These are phyloP conservation scores for Ambastaia sidthimunki DNA, from an alignment of 2,797 vertebrate genomes.

Conservation along the genomic window DNA sequence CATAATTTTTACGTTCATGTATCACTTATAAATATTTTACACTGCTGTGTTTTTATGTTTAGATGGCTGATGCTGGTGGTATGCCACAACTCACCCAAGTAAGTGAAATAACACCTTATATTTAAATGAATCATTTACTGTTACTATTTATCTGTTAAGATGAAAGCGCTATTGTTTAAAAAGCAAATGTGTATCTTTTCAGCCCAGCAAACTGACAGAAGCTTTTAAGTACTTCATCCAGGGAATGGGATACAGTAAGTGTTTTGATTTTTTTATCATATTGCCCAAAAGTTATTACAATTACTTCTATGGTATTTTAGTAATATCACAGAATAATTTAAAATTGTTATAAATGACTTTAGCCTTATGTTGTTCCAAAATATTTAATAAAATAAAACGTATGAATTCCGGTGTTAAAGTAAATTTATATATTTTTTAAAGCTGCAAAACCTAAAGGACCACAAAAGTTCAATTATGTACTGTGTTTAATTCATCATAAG, in stretches of 20 bases:
- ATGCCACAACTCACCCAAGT: slow-evolving; percentile 93
- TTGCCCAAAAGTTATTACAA: too few species aligned
- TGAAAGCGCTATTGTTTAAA: background rate
- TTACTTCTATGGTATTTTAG: too few species aligned
- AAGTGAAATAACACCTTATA: slow-evolving; percentile 29
- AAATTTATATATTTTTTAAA: too few species aligned
- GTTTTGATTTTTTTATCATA: background rate
- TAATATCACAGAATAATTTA: too few species aligned
- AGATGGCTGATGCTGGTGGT: slow-evolving; percentile 94
- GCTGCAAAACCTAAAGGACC: too few species aligned
- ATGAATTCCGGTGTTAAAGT: too few species aligned
- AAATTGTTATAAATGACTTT: too few species aligned
- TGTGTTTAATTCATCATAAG: too few species aligned
- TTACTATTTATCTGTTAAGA: background rate
- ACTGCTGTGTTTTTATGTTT: slow-evolving; percentile 16
- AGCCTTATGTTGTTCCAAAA: too few species aligned
- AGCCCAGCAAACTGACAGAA: slow-evolving; percentile 96
- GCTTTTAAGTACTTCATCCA: slow-evolving; percentile 99
- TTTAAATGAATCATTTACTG: background rate
- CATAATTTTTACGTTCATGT: background rate
- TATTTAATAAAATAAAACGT: too few species aligned
- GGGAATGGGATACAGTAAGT: slow-evolving; percentile 99
- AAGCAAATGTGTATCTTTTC: slow-evolving; percentile 45
- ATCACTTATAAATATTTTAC: background rate
- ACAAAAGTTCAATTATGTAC: too few species aligned